phyloP scores from a whole-genome alignment of 2,888 invertebrate species.

The Leucophora obtusa region DNA sequence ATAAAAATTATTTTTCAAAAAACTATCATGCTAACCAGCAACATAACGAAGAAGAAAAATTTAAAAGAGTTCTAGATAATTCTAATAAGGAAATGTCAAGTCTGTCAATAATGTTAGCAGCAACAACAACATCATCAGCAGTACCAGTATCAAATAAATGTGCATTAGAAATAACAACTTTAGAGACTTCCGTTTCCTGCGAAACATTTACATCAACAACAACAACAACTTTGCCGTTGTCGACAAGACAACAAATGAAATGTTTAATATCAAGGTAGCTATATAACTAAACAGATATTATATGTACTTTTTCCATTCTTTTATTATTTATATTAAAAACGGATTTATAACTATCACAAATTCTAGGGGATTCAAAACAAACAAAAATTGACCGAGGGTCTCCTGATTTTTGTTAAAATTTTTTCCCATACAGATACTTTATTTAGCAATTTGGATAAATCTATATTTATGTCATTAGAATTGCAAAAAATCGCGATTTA shows the following conservation, averaged over 20 bases:
- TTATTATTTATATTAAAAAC: slow-evolving; percentile 21
- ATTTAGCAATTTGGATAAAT: too few relatives aligned
- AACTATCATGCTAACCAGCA: not conserved
- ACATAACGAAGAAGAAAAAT: slow-evolving; percentile 1
- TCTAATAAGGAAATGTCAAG: slow-evolving; percentile 48
- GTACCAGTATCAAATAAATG: slow-evolving; percentile 32
- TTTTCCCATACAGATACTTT: too few relatives aligned
- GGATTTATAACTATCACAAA: slow-evolving; percentile 24
- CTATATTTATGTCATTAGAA: too few relatives aligned
- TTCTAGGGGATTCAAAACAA: too few relatives aligned
- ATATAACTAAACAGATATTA: slow-evolving; percentile 51
- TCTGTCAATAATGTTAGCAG: slow-evolving; percentile 43
- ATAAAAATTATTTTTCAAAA: not conserved
- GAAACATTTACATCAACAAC: slow-evolving; percentile 24
- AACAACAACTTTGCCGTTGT: slow-evolving; percentile 11
- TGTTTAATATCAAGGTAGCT: slow-evolving; percentile 56
- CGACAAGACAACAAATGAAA: slow-evolving; percentile 13
- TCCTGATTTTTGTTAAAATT: too few relatives aligned
- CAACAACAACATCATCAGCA: slow-evolving; percentile 57
- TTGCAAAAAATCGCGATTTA: too few relatives aligned
- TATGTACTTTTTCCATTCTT: slow-evolving; percentile 17
- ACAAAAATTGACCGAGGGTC: too few relatives aligned
- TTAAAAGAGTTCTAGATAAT: slow-evolving; percentile 13
- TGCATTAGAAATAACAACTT: slow-evolving; percentile 27
- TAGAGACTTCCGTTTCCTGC: slow-evolving; percentile 50